Evolutionary conservation across 2,113 vertebrate species (phyloP).

Genomic region (Antechinus stuartii): DNA sequence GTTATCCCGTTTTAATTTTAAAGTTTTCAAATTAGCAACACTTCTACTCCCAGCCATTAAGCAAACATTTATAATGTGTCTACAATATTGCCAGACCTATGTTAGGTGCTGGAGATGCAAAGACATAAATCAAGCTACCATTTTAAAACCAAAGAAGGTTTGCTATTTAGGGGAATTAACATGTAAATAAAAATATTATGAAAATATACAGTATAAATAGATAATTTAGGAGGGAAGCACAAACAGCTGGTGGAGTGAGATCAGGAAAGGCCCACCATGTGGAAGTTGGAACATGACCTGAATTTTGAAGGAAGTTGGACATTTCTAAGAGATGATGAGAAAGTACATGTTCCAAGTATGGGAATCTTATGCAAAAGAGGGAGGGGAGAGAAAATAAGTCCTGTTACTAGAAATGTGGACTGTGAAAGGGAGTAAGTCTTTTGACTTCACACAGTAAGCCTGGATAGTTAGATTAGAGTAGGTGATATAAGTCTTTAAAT

Average conservation of each 20-base stretch:
- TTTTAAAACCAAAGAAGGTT: not conserved
- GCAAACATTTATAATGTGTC: not conserved
- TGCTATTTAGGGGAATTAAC: not conserved
- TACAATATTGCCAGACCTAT: not conserved
- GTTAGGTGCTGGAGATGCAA: not conserved
- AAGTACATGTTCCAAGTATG: not conserved
- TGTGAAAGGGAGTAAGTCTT: not conserved
- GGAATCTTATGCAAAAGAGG: not conserved
- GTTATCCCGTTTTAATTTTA: not conserved
- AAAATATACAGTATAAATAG: not conserved
- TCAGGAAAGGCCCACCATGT: not conserved
- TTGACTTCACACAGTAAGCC: not conserved
- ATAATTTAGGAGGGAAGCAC: not conserved
- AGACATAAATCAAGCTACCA: not conserved
- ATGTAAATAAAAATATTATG: not conserved
- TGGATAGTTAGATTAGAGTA: not conserved
- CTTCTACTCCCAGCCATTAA: not conserved
- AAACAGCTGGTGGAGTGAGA: not conserved
- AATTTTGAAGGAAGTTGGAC: not conserved
- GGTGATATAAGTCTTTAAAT: not conserved
- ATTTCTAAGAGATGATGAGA: not conserved
- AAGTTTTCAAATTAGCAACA: not conserved
- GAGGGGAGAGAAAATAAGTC: not conserved
- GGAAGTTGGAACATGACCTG: not conserved
- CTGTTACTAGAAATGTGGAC: not conserved